Evolutionary conservation across 2,113 vertebrate genomes (phyloP).

Genomic region (Sturnus vulgaris): DNA sequence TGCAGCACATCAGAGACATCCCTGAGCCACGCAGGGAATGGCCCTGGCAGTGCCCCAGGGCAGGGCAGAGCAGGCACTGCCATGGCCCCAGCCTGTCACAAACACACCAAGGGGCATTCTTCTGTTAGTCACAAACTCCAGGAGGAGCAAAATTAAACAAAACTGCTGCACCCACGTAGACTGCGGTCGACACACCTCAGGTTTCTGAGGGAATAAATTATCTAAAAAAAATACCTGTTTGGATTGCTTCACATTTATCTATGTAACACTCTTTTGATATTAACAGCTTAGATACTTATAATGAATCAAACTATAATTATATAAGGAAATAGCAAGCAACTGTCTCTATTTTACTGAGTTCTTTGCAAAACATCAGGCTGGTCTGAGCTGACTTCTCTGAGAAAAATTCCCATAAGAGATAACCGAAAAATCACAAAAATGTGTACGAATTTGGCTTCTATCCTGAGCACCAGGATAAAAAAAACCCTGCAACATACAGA

Average conservation of each 20-base stretch:
- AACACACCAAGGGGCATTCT: not conserved
- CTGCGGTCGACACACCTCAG: not conserved
- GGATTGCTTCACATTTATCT: not conserved
- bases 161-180: not conserved
- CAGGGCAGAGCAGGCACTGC: not conserved
- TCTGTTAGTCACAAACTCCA: not conserved
- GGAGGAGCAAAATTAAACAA: not conserved
- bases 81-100: accelerated
- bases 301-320: conserved; percentile 37
- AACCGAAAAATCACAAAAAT: not conserved
- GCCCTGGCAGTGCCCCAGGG: not conserved
- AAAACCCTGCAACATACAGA: not conserved
- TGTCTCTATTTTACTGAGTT: not conserved
- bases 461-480: not conserved
- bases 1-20: not conserved
- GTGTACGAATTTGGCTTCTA: not conserved
- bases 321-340: conserved; percentile 17
- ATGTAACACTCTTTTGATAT: not conserved
- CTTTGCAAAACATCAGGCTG: conserved; percentile 10
- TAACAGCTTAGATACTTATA: conserved; percentile 22
- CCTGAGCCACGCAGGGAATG: not conserved
- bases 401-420: not conserved
- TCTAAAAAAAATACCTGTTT: not conserved
- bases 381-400: not conserved
- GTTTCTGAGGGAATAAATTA: not conserved